Percentiles rank a stretch among this genome's conserved stretches.
Conservation (phyloP, 1,140 invertebrate genomes). For the Batillaria attramentaria region DNA sequence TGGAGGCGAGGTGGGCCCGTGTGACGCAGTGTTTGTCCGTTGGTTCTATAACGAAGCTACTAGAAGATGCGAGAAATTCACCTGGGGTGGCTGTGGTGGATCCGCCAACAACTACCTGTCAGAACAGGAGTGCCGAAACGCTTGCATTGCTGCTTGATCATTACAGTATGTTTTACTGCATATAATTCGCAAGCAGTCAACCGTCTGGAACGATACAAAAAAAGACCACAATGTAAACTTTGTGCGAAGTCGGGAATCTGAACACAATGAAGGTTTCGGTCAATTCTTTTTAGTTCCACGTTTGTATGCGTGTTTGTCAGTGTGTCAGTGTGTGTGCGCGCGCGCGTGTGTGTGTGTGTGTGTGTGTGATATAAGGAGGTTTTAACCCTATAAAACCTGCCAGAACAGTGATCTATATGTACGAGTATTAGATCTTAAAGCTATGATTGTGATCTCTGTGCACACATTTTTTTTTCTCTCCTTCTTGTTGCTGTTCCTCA, state of each 20-base stretch:
- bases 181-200: not conserved
- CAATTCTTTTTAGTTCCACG: not conserved
- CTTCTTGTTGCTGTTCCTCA: no score
- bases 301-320: not conserved
- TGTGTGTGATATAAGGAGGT: not conserved
- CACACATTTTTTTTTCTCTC: not conserved
- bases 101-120: conserved; percentile 92
- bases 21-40: conserved; percentile 84
- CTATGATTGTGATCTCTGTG: not conserved
- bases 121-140: conserved; percentile 84
- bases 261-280: not conserved
- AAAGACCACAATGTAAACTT: not conserved
- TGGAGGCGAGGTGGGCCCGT: conserved; percentile 82
- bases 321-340: not conserved
- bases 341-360: not conserved
- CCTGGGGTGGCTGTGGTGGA: conserved; percentile 90
- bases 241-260: not conserved
- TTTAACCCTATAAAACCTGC: not conserved
- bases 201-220: not conserved
- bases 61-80: conserved; percentile 84
- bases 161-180: not conserved
- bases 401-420: not conserved
- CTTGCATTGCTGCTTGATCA: conserved; percentile 76
- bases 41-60: conserved; percentile 85
- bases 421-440: not conserved